Base-by-base conservation (phyloP, 2,888 invertebrate genomes). In the Laothoe populi region DNA sequence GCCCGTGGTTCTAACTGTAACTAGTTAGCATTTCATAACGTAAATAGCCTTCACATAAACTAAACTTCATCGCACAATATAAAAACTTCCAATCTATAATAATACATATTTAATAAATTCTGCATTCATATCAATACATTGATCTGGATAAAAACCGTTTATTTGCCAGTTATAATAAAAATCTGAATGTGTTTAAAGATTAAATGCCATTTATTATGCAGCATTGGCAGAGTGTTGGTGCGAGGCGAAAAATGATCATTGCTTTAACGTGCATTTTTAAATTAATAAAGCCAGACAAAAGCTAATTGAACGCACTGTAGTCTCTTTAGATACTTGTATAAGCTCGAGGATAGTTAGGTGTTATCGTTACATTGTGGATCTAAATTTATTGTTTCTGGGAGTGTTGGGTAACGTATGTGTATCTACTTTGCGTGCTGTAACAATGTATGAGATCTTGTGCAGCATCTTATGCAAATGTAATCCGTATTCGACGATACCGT, bases 311-410 rank as follows among this genome's bases (percentile, higher is more conserved):
- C 16, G 31, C 49, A 16, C 16, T 31, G 8, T 31, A 19, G 10
- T 57, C 61, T 67, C 35, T 64, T 49, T 46, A 53, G 57, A 59
- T 31, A 16, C 42, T 44, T n/a, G 40, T 40, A 19, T 31, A 19
- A 1, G 49, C 49, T 31, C 16, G 49, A 10, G 49, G 31, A 7
- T 53, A 11, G 31, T 7, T n/a, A 24, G 26, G 49, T 49, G 16
- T n/a, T 19, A 10, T 49, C 8, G n/a, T 26, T 53, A 31, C 49
- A 53, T 53, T 31, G 49, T 31, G 31, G n/a, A 53, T 19, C 26
- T 31, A 31, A 53, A 31, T 31, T 53, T 49, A 21, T 49, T 49
- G 8, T 49, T 45, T 49, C 48, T 49, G 24, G 8, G 26, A 26
- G 26, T 16, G 10, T 45, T 21, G 23, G 45, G 38, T 38, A 13